A percentile compares a stretch with the other conserved stretches of the same genome.
These are phyloP conservation scores for Fringilla coelebs DNA, from an alignment of 2,797 vertebrate species.

Conservation along the genomic window DNA sequence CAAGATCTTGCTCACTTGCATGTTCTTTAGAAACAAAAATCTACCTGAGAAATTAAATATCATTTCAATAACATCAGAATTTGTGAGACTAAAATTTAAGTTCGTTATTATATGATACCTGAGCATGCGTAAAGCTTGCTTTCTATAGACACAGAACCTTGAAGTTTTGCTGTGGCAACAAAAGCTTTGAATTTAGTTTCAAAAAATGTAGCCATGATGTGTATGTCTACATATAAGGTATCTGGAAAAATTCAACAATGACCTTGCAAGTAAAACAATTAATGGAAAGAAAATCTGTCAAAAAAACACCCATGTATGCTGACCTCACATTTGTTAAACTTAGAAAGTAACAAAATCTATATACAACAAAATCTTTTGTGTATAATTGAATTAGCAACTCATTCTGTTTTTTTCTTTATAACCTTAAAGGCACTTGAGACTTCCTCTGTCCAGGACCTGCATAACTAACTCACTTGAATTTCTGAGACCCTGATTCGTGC, in stretches of 20 bases:
- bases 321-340: not conserved
- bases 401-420: not conserved
- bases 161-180: not conserved
- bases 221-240: not conserved
- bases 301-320: accelerated
- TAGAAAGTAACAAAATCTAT: not conserved
- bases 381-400: not conserved
- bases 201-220: not conserved
- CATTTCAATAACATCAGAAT: not conserved
- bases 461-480: not conserved
- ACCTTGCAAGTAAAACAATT: not conserved
- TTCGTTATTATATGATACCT: not conserved
- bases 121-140: not conserved
- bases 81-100: not conserved
- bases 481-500: not conserved
- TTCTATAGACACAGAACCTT: not conserved
- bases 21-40: not conserved
- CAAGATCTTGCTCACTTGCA: not conserved
- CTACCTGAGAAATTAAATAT: not conserved
- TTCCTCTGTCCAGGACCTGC: not conserved
- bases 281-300: not conserved
- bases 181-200: not conserved
- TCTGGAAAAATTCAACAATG: not conserved
- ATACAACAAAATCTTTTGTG: not conserved
- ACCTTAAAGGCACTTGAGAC: not conserved